Evolutionary conservation across 2,888 invertebrate species (phyloP).

Genomic region (Drosophila crucigera): DNA sequence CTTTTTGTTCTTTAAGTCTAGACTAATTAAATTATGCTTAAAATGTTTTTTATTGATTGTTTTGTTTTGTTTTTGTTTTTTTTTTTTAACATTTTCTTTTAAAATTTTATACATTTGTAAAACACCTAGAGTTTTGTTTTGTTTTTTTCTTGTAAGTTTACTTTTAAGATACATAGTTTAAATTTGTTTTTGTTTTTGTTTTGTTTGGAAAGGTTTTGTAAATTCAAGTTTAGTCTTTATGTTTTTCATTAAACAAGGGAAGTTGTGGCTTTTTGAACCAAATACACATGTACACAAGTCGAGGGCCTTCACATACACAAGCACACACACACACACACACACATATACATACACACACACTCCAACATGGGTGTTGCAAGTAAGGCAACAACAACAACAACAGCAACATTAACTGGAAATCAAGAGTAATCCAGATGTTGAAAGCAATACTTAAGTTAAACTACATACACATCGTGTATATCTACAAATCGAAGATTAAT

Average conservation of each 20-base stretch:
- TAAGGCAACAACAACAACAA: constrained; percentile 12
- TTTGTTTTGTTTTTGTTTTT: constrained; percentile 1
- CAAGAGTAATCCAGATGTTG: neutral
- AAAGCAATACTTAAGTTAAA: constrained; percentile 1
- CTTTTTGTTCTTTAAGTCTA: constrained; percentile 33
- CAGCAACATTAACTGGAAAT: constrained; percentile 1
- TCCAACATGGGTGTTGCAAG: neutral
- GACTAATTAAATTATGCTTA: constrained; percentile 62
- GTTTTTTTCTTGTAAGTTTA: constrained; percentile 37
- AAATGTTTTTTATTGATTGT: constrained; percentile 38
- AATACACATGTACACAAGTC: constrained; percentile 32
- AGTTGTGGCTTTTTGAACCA: constrained; percentile 48
- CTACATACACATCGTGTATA: constrained; percentile 3
- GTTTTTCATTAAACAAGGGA: constrained; percentile 74
- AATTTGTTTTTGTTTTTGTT: constrained; percentile 33
- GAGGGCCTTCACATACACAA: constrained; percentile 24
- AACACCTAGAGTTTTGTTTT: constrained; percentile 65
- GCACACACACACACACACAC: neutral
- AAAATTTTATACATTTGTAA: constrained; percentile 66
- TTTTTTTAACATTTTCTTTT: constrained; percentile 25
- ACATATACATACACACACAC: neutral
- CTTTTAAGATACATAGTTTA: constrained; percentile 40
- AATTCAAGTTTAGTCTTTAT: constrained; percentile 81
- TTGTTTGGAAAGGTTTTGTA: constrained; percentile 61
- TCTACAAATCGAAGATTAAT: neutral